Evolutionary conservation across 2,797 vertebrate species (phyloP).

Genomic region (Rallus crepitans): DNA sequence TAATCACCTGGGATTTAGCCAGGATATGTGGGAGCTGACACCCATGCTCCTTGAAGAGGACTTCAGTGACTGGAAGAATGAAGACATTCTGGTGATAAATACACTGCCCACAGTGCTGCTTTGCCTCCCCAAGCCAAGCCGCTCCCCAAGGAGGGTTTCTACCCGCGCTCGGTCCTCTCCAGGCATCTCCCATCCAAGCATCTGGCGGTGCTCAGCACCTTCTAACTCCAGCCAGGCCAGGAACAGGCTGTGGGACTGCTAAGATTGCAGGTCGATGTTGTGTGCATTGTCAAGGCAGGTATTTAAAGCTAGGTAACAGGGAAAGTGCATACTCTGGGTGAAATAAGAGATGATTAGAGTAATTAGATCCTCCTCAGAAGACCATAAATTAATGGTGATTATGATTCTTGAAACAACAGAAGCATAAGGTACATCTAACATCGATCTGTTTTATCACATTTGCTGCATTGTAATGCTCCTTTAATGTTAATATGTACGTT

Average conservation of each 20-base stretch:
- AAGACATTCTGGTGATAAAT: background rate
- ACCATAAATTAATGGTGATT: slow-evolving; percentile 59
- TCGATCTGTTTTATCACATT: slow-evolving; percentile 38
- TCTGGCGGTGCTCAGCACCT: background rate
- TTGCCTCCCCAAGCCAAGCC: fast-evolving
- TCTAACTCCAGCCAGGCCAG: background rate
- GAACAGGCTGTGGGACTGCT: background rate
- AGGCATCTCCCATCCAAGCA: fast-evolving
- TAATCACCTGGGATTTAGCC: background rate
- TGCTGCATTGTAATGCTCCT: slow-evolving; percentile 62
- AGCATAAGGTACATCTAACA: background rate
- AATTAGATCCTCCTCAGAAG: slow-evolving; percentile 52
- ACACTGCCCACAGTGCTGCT: fast-evolving
- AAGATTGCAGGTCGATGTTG: fast-evolving
- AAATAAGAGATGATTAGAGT: background rate
- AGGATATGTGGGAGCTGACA: background rate
- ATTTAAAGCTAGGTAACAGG: background rate
- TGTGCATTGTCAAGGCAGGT: background rate
- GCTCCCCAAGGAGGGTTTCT: background rate
- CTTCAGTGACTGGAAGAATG: no score
- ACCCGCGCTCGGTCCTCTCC: fast-evolving
- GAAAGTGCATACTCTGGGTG: background rate
- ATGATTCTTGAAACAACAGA: slow-evolving; percentile 32
- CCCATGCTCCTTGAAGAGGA: background rate
- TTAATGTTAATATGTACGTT: slow-evolving; percentile 65